phyloP scores from a whole-genome alignment of 2,888 invertebrate genomes.

The Dynastes hyllus region DNA sequence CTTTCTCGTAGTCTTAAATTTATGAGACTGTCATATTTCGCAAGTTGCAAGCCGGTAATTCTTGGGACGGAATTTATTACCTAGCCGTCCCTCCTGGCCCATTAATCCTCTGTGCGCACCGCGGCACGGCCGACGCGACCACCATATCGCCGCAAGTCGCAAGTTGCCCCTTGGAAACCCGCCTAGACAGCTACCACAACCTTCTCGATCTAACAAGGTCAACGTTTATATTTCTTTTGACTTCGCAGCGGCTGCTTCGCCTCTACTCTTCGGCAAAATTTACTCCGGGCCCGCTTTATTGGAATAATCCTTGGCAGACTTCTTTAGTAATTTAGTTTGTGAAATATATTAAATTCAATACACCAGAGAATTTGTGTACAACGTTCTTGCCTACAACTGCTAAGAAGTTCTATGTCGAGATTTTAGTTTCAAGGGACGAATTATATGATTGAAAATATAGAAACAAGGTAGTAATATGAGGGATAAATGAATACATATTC shows the following conservation, averaged over 20 bases:
- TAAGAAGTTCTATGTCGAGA: too few species aligned
- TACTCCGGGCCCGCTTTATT: background rate
- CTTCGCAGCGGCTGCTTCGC: background rate
- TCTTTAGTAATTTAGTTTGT: background rate
- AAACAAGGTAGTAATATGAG: too few species aligned
- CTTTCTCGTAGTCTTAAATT: conserved; percentile 70
- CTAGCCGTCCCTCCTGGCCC: conserved; percentile 73
- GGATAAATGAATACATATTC: too few species aligned
- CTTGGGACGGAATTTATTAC: conserved; percentile 76
- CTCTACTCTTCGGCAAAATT: too few species aligned
- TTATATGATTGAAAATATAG: too few species aligned
- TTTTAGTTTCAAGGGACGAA: too few species aligned
- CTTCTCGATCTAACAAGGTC: conserved; percentile 51
- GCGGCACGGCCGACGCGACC: conserved; percentile 61
- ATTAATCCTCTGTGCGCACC: conserved; percentile 63
- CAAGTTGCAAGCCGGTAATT: conserved; percentile 76
- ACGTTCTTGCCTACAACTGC: too few species aligned
- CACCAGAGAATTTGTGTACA: too few species aligned
- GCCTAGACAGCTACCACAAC: conserved; percentile 51
- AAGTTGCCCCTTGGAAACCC: conserved; percentile 44
- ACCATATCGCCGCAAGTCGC: conserved; percentile 60
- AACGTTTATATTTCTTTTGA: conserved; percentile 46
- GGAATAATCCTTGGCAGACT: background rate
- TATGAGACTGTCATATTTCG: conserved; percentile 71
- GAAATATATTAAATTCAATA: background rate